Evolutionary conservation across 2,888 invertebrate species (phyloP).

Genomic region (Leptinotarsa haldemani): DNA sequence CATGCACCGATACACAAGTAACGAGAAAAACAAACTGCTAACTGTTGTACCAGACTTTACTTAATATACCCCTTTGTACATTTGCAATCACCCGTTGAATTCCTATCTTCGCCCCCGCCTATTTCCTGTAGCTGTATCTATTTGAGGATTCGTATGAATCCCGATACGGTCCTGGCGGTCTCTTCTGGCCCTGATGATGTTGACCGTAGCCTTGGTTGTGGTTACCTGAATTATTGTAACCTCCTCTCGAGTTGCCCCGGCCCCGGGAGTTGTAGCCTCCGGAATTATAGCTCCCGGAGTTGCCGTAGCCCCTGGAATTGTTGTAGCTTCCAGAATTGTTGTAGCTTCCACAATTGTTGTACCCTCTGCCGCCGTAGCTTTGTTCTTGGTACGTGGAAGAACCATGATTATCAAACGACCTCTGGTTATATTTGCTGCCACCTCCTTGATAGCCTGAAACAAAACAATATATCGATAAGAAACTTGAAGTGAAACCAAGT

Average conservation of each 20-base stretch:
- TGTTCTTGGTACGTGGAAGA: constrained; percentile 32
- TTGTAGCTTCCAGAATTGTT: constrained; percentile 38
- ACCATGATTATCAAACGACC: constrained; percentile 38
- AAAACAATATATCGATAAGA: neutral
- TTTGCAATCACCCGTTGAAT: neutral
- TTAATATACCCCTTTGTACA: constrained; percentile 10
- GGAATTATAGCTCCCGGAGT: constrained; percentile 38
- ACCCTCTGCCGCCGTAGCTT: constrained; percentile 29
- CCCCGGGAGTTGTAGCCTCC: constrained; percentile 30
- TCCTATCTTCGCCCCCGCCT: constrained; percentile 21
- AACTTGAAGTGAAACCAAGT: no score
- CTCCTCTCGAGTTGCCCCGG: constrained; percentile 23
- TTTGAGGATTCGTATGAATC: constrained; percentile 56
- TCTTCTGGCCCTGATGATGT: constrained; percentile 29
- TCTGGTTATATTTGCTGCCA: constrained; percentile 38
- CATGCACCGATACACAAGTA: neutral
- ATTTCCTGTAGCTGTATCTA: constrained; percentile 51
- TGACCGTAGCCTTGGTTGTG: no score
- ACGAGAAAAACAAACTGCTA: neutral
- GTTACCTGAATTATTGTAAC: constrained; percentile 22
- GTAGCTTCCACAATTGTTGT: constrained; percentile 32
- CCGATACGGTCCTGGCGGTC: constrained; percentile 58
- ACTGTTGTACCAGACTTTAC: neutral
- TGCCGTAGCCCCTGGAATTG: constrained; percentile 32
- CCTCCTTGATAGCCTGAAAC: constrained; percentile 37